Evolutionary conservation across 2,113 vertebrate species (phyloP), one percentile per base, ranked within the genome.

Genomic region (Reinhardtius hippoglossoides): DNA sequence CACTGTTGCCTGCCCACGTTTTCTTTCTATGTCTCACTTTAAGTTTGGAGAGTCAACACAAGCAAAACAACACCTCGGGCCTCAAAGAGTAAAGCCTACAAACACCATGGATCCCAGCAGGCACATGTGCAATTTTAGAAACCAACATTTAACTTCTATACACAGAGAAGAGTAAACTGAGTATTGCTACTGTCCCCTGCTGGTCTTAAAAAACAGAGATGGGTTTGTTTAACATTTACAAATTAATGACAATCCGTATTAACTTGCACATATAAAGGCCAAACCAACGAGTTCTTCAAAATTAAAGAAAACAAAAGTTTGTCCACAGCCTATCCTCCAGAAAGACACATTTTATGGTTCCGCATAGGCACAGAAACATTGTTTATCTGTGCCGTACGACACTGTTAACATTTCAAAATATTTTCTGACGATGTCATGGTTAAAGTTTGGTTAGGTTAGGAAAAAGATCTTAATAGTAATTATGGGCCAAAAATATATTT

Each of bases 1-100:
- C 48, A 71, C 40, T 58, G 67, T 73, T 62, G 24, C 72, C 85
- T 74, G 26, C 85, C 88, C 68, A 81, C 82, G 72, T 62, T 77
- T 79, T 69, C 23, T 66, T 74, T 82, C 42, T 42, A 70, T 70
- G 76, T 81, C 75, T 74, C 85, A 83, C 71, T 76, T 81, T 42
- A 79, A 80, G 70, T 78, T 72, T 54, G 52, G 59, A 14, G 76
- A 64, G 66, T 68, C 74, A 78, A 74, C 71, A 83, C 66, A 75
- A 18, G 59, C 20, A 62, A 76, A 87, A 71, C 74, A 87, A 78
- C 80, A 84, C 70, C 54, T 84, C 52, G 59, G 70, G 52, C 63
- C 70, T 75, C 14, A 67, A 57, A 80, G 77, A 85, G 80, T 74
- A 74, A 59, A 77, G 16, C 79, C 60, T 74, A 76, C 80, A 79